phyloP scores from a whole-genome alignment of 2,888 invertebrate genomes.

The Ichneumoninae sp. region DNA sequence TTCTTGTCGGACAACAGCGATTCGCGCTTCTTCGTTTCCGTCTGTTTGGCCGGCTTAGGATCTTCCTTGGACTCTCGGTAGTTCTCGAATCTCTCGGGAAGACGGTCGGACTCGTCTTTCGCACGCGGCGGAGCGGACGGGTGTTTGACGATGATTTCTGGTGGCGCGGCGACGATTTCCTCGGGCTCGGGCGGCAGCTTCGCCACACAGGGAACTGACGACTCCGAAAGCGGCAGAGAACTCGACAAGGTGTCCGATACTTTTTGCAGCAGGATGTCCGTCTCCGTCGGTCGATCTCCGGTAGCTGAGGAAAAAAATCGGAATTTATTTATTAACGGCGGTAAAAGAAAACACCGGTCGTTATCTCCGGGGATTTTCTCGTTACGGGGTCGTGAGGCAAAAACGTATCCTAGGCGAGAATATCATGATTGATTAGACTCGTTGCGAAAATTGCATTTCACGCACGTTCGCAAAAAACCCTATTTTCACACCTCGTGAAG shows the following conservation, averaged over 20 bases:
- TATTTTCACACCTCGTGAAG: no score
- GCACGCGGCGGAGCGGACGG: neutral
- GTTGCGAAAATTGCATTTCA: no score
- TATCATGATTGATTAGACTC: no score
- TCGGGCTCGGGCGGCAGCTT: neutral
- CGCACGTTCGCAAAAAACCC: no score
- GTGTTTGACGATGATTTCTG: conserved; percentile 12
- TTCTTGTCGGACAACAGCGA: conserved; percentile 43
- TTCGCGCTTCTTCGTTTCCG: conserved; percentile 38
- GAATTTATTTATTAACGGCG: conserved; percentile 13
- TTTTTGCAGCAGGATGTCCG: conserved; percentile 81
- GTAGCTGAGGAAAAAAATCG: conserved; percentile 60
- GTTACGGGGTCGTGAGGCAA: no score
- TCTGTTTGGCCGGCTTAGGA: conserved; percentile 19
- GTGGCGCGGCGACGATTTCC: conserved; percentile 9
- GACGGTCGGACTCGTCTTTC: conserved; percentile 36
- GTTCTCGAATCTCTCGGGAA: conserved; percentile 15
- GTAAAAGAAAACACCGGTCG: neutral
- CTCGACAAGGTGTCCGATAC: conserved; percentile 81
- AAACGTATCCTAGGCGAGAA: no score
- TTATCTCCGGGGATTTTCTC: no score
- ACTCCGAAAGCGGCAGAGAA: conserved; percentile 68
- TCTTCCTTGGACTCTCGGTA: conserved; percentile 24
- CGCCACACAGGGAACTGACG: conserved; percentile 30
- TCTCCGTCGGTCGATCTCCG: conserved; percentile 73